phyloP scores from a whole-genome alignment of 2,113 vertebrate species.

The Lagenorhynchus albirostris region DNA sequence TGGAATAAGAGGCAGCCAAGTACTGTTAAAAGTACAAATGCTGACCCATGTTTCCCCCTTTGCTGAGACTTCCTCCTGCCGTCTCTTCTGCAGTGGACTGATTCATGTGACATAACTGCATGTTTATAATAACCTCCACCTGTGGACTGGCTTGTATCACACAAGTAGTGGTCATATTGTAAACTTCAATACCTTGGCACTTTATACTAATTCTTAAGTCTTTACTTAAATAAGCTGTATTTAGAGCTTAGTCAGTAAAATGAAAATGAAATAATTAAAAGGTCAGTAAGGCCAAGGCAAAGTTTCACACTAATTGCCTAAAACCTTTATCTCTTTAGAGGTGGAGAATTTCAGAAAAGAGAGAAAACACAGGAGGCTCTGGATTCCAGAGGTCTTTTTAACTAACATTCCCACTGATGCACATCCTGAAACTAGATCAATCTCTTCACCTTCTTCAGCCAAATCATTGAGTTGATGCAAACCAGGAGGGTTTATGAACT shows the following conservation, averaged over 20 bases:
- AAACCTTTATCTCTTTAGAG: not conserved
- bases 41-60: not conserved
- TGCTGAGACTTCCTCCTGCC: slow-evolving; percentile 24
- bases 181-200: not conserved
- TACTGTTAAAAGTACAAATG: not conserved
- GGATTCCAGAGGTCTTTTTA: not conserved
- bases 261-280: not conserved
- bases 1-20: slow-evolving; percentile 36
- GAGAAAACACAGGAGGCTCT: not conserved
- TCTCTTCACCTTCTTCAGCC: not conserved
- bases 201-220: not conserved
- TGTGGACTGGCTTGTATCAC: not conserved
- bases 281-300: not conserved
- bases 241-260: not conserved
- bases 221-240: not conserved
- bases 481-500: not conserved
- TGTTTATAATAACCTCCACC: slow-evolving; percentile 51
- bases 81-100: not conserved
- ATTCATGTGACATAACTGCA: slow-evolving; percentile 41
- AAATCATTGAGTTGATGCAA: not conserved
- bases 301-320: not conserved
- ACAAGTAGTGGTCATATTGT: not conserved
- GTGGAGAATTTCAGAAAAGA: not conserved
- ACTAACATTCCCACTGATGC: not conserved
- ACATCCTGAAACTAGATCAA: not conserved